Conservation (phyloP, 2,113 vertebrate species). For the Oncorhynchus kisutch region DNA sequence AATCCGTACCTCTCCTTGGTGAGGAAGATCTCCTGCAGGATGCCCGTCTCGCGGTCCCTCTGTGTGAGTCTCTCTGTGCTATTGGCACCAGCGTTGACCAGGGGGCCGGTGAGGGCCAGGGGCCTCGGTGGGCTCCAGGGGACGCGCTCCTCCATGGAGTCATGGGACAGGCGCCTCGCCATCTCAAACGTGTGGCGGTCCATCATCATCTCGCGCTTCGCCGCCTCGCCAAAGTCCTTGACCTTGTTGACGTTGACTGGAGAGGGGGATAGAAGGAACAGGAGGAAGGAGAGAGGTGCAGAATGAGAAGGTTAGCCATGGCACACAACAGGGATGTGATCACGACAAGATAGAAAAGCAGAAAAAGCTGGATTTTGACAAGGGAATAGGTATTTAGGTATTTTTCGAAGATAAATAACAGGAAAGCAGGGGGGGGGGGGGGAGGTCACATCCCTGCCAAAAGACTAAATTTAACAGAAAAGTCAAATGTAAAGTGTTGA, state of each 20-base stretch:
- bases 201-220: slow-evolving; percentile 91
- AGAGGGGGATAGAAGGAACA: background rate
- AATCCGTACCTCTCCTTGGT: slow-evolving; percentile 88
- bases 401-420: no score
- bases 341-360: no score
- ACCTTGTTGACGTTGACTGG: slow-evolving; percentile 97
- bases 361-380: no score
- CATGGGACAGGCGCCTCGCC: slow-evolving; percentile 86
- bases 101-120: slow-evolving; percentile 71
- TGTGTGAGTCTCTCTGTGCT: slow-evolving; percentile 88
- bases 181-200: slow-evolving; percentile 92
- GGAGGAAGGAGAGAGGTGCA: no score
- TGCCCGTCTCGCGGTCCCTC: slow-evolving; percentile 89
- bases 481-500: no score
- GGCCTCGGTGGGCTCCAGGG: slow-evolving; percentile 83
- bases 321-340: no score
- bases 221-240: slow-evolving; percentile 94
- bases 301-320: background rate
- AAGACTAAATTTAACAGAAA: no score
- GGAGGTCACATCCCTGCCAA: no score
- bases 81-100: slow-evolving; percentile 79
- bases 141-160: slow-evolving; percentile 92
- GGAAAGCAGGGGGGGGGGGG: no score
- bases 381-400: no score
- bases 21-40: slow-evolving; percentile 94